phyloP scores from a whole-genome alignment of 2,888 invertebrate genomes.

The Callosobruchus maculatus region DNA sequence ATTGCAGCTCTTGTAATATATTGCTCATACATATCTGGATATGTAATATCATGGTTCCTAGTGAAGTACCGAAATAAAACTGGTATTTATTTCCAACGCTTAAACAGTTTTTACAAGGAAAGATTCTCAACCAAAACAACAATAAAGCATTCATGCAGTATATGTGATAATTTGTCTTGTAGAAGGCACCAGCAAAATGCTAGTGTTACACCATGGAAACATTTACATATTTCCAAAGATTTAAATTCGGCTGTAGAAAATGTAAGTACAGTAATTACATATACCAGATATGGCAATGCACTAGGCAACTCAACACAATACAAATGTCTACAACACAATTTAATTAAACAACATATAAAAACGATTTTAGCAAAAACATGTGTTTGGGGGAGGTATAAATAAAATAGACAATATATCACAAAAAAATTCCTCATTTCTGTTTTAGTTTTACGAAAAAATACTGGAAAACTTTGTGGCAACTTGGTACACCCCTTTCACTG shows the following conservation, averaged over 20 bases:
- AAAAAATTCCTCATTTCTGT: too few species aligned
- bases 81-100: slow-evolving; percentile 35
- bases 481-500: slow-evolving; percentile 66
- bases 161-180: slow-evolving; percentile 60
- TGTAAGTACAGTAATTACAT: slow-evolving; percentile 46
- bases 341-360: too few species aligned
- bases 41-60: slow-evolving; percentile 44
- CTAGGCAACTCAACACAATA: not conserved
- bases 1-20: slow-evolving; percentile 43
- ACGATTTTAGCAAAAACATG: too few species aligned
- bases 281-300: too few species aligned
- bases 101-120: slow-evolving; percentile 36
- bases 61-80: slow-evolving; percentile 42
- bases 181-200: slow-evolving; percentile 54
- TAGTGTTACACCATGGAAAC: slow-evolving; percentile 62
- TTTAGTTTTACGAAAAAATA: slow-evolving; percentile 66
- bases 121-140: slow-evolving; percentile 24
- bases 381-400: too few species aligned
- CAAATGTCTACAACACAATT: too few species aligned
- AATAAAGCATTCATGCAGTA: slow-evolving; percentile 49
- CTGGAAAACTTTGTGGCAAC: slow-evolving; percentile 62
- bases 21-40: slow-evolving; percentile 45
- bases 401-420: too few species aligned
- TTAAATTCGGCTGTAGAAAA: slow-evolving; percentile 73
- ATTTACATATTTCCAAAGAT: slow-evolving; percentile 64